Base-by-base conservation (phyloP, 2,888 invertebrate genomes). In the Drosophila affinis region DNA sequence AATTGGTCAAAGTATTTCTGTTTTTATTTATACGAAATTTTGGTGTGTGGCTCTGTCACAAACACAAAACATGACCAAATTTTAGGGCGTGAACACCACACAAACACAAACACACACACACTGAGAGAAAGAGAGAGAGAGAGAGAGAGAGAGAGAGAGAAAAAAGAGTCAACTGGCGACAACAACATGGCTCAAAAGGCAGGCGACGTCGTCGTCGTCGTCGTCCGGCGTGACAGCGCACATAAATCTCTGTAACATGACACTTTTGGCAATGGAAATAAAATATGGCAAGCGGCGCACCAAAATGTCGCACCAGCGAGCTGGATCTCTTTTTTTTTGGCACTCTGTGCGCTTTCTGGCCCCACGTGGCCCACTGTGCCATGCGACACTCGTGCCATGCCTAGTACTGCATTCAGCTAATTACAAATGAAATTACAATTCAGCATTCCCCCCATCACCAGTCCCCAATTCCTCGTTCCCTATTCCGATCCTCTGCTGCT, bases 231-330 rank as follows among this genome's bases (percentile, higher is more conserved):
- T 88, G 87, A 88, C 87, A 87, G 86, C 83, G 85, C 81, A 86
- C 90, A 91, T 91, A 91, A 91, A 91, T 91, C 91, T 90, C 85
- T 86, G 91, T 88, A 91, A 91, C 91, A 91, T 91, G 91, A 91
- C 91, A 91, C 91, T 91, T 91, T 91, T 91, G 91, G 91, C 91
- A 91, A 91, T 91, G 90, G 86, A 89, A 89, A 90, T 91, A 91
- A 91, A 90, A 91, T 91, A 91, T 91, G 91, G 89, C 81, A 88
- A 87, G 81, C 83, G 78, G 72, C 77, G 83, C 81, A 83, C 77
- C 82, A 88, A 89, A 89, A 89, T 90, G 91, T 90, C 89, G 90
- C 89, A 89, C 83, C 86, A 76, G 77, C 72, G 34, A 44, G 24
- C 32, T 34, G 24, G 62, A 61, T 49, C 62, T 49, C 44, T 34